Evolutionary conservation across 2,888 invertebrate genomes (phyloP).

Genomic region (Amphipyra berbera): DNA sequence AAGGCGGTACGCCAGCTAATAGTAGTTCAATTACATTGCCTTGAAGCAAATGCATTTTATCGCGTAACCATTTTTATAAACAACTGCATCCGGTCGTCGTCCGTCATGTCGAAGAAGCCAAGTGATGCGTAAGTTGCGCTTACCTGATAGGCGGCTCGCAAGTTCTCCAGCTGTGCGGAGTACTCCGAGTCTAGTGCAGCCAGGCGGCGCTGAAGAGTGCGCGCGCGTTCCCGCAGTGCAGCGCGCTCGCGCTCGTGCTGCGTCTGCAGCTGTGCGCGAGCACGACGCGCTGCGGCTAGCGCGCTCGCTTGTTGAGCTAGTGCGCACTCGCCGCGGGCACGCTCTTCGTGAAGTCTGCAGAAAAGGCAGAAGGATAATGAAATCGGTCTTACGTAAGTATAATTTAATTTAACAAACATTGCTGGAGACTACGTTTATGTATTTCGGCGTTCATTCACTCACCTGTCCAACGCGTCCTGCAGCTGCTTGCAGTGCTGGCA

Average conservation of each 20-base stretch:
- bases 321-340: conserved; percentile 80
- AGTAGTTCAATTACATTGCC: too few relatives aligned
- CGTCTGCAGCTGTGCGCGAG: conserved; percentile 81
- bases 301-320: conserved; percentile 83
- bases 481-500: conserved; percentile 88
- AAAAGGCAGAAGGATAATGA: background rate
- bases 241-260: conserved; percentile 90
- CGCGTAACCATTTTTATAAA: too few relatives aligned
- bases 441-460: conserved; percentile 17
- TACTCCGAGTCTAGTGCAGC: conserved; percentile 95
- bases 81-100: too few relatives aligned
- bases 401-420: too few relatives aligned
- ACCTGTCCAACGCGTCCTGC: conserved; percentile 89
- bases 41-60: too few relatives aligned
- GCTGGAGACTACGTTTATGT: too few relatives aligned
- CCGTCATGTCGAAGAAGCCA: too few relatives aligned
- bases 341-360: conserved; percentile 78
- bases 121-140: conserved; percentile 54
- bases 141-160: conserved; percentile 93
- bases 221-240: conserved; percentile 92
- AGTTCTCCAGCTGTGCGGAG: conserved; percentile 94
- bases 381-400: too few relatives aligned
- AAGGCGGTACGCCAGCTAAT: too few relatives aligned
- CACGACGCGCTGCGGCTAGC: conserved; percentile 83
- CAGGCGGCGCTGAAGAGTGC: conserved; percentile 92